Base-by-base conservation (phyloP, 2,888 invertebrate genomes). In the Celastrina argiolus region DNA sequence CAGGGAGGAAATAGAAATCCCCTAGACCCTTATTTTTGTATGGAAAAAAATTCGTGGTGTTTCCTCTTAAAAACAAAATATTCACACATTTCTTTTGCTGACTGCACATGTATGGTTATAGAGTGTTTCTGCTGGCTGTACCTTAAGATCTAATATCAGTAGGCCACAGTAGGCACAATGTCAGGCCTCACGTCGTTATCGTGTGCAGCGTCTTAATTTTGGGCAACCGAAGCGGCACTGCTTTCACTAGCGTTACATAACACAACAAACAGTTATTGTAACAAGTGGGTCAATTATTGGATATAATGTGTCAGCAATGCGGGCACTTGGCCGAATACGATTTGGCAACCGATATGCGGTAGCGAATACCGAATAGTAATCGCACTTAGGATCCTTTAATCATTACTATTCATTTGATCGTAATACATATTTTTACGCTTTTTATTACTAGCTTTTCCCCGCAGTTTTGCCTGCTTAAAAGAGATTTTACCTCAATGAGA, bases 301-400 rank as follows among this genome's bases (percentile, higher is more conserved):
- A 72, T 69, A 69, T 69, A 71, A 71, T 71, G 74, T 74, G 73
- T 73, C 74, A 75, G 73, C 71, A 77, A 74, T 74, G 76, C 77
- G 75, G 73, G 75, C 75, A 76, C 71, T 74, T 69, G 73, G 73
- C 68, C 73, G 68, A 71, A 68, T 69, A 80, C 82, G 82, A 85
- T 36, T 36, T 36, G 8, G 51, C 4, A 22, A 22, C 18, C 16
- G 22, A 51, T 45, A 45, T 51, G 51, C 22, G 51, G 51, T 51
- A 26, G 51, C 51, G n/a, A 36, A 12, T 36, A 12, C 36, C 36
- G 10, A 12, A 36, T 36, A 12, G 4, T 31, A 39, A 12, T 14
- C 18, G 45, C 45, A 45, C 31, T 31, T 7, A 5, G 7, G 5
- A 7, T 31, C 2, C 2, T 31, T 31, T 5, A 31, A 3, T 31